Evolutionary conservation across 1,140 invertebrate genomes (phyloP).

Genomic region (Drosophila parvula): DNA sequence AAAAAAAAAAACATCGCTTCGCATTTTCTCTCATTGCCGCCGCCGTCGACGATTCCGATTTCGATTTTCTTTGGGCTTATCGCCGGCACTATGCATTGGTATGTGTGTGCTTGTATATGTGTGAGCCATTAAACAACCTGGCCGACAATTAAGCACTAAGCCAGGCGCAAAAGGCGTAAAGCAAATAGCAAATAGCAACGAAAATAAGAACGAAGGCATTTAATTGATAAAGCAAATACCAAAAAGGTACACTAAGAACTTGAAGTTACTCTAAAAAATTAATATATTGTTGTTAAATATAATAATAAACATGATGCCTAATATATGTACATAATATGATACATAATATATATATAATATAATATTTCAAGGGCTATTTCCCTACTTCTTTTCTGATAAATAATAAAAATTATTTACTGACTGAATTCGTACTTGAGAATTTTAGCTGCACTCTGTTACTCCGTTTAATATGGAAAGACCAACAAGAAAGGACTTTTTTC

Average conservation of each 20-base stretch:
- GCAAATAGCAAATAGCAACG: constrained; percentile 22
- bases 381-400: too few relatives aligned
- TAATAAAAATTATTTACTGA: too few relatives aligned
- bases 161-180: constrained; percentile 33
- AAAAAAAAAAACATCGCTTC: constrained; percentile 47
- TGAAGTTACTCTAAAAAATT: not conserved
- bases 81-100: constrained; percentile 6
- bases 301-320: too few relatives aligned
- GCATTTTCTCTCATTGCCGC: constrained; percentile 2
- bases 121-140: constrained; percentile 50
- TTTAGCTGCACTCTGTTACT: not conserved
- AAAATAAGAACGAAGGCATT: constrained; percentile 16
- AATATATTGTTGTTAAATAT: not conserved
- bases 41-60: constrained; percentile 40
- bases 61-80: constrained; percentile 57
- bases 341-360: too few relatives aligned
- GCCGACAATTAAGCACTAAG: constrained; percentile 54
- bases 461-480: too few relatives aligned
- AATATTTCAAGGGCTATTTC: too few relatives aligned
- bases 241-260: not conserved
- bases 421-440: not conserved
- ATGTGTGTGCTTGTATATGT: constrained; percentile 1
- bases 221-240: constrained; percentile 43
- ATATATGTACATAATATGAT: too few relatives aligned
- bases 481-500: too few relatives aligned